Percentiles rank a stretch among this genome's conserved stretches.
These are phyloP conservation scores for Speoplatyrhinus poulsoni DNA, from an alignment of 2,113 vertebrate species.

Conservation along the genomic window DNA sequence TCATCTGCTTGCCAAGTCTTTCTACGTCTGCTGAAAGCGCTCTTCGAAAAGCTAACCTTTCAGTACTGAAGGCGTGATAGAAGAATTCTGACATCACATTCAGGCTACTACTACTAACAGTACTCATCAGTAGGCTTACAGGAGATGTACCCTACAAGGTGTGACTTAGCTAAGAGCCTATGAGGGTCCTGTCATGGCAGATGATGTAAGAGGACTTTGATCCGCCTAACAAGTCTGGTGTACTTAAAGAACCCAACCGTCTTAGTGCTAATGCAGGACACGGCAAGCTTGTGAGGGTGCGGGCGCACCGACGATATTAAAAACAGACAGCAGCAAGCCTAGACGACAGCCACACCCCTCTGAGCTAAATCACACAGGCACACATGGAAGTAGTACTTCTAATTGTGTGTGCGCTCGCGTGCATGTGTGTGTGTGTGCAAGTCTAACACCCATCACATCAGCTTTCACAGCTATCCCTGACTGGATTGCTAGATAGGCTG, in stretches of 20 bases:
- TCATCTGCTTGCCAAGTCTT: constrained; percentile 15
- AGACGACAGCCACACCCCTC: too few species aligned
- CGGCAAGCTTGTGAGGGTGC: constrained; percentile 51
- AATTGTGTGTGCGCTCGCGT: too few species aligned
- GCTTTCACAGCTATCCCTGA: too few species aligned
- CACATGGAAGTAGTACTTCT: too few species aligned
- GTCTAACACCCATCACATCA: too few species aligned
- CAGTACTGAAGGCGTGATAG: too few species aligned
- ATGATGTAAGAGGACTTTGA: constrained; percentile 53
- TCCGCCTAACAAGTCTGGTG: constrained; percentile 51
- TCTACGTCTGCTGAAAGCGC: not conserved
- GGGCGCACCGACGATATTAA: constrained; percentile 63
- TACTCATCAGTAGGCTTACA: not conserved
- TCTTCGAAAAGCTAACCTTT: too few species aligned
- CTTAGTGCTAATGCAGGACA: constrained; percentile 60
- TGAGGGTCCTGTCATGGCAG: constrained; percentile 31
- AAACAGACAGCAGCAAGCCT: constrained; percentile 20
- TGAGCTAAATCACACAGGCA: too few species aligned
- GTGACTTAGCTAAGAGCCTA: too few species aligned
- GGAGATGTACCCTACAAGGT: constrained; percentile 10
- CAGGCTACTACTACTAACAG: not conserved
- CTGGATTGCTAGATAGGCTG: too few species aligned
- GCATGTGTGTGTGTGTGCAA: too few species aligned
- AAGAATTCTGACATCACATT: not conserved
- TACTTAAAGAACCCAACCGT: constrained; percentile 67